These are phyloP conservation scores for Microctonus hyperodae DNA, from an alignment of 2,888 invertebrate species.

Conservation along the genomic window DNA sequence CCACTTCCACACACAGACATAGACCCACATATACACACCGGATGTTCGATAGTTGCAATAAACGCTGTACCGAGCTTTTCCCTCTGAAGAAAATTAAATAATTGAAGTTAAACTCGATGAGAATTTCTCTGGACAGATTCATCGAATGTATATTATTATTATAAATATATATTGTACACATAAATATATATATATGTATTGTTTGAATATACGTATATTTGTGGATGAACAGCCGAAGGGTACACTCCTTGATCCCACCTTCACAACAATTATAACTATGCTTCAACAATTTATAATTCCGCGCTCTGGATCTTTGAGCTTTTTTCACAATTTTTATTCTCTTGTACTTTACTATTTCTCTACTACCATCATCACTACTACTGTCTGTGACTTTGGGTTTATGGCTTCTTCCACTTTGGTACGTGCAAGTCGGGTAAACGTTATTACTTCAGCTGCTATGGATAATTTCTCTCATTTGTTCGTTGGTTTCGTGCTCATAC, in stretches of 20 bases:
- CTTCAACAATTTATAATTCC: constrained; percentile 58
- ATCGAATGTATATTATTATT: background rate
- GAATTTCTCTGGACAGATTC: background rate
- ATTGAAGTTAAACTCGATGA: background rate
- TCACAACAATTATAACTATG: constrained; percentile 58
- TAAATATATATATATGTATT: background rate
- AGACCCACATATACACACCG: background rate
- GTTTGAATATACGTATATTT: background rate
- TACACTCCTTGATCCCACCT: constrained; percentile 19
- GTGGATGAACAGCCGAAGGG: constrained; percentile 1
- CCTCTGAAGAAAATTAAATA: background rate
- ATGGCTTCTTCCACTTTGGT: constrained; percentile 28
- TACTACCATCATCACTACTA: too few relatives aligned
- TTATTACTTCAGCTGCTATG: constrained; percentile 56
- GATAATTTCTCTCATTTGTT: constrained; percentile 59
- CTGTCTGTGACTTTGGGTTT: background rate
- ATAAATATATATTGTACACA: background rate
- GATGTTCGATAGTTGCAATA: background rate
- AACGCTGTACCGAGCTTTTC: background rate
- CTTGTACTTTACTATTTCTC: constrained; percentile 9
- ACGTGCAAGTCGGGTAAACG: constrained; percentile 47
- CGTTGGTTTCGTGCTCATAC: constrained; percentile 37
- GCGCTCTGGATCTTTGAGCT: constrained; percentile 33
- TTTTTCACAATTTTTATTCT: constrained; percentile 28
- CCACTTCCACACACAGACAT: background rate